A percentile compares a stretch with the other conserved stretches of the same genome.
These are phyloP conservation scores for Esox niger DNA, from an alignment of 2,113 vertebrate species.

Conservation along the genomic window DNA sequence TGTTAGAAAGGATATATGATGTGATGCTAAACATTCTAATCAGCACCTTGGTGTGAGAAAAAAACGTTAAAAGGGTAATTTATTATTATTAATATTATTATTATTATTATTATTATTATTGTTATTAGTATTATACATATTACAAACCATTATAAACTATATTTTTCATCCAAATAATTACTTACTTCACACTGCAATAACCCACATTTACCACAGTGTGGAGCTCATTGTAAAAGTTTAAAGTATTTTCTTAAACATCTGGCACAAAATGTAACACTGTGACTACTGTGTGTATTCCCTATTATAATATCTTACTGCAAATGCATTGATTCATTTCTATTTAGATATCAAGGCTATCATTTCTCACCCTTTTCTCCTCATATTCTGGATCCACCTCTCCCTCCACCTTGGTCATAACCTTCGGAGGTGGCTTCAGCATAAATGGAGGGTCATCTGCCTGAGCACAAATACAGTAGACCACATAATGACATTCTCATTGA, in stretches of 20 bases:
- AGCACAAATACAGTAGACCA: background rate
- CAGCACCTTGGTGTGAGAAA: too few species aligned
- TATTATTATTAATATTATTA: too few species aligned
- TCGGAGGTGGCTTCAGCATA: conserved; percentile 75
- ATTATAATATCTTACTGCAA: background rate
- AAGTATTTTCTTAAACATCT: background rate
- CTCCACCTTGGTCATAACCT: conserved; percentile 68
- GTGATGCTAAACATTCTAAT: too few species aligned
- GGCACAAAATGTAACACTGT: background rate
- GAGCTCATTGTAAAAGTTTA: too few species aligned
- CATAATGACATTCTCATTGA: background rate
- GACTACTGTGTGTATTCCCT: background rate
- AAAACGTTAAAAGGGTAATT: too few species aligned
- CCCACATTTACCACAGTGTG: background rate
- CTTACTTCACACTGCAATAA: background rate
- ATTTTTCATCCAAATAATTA: background rate
- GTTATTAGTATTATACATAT: too few species aligned
- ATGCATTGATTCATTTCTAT: background rate
- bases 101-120: too few species aligned
- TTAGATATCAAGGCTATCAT: background rate
- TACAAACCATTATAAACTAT: too few species aligned
- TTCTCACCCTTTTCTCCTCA: conserved; percentile 82
- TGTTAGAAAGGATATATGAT: background rate
- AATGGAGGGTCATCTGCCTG: conserved; percentile 67
- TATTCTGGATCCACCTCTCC: conserved; percentile 70